Evolutionary conservation across 64 coral and sea anemone genomes (phyloP).

Genomic region (Pocillopora damicornis): DNA sequence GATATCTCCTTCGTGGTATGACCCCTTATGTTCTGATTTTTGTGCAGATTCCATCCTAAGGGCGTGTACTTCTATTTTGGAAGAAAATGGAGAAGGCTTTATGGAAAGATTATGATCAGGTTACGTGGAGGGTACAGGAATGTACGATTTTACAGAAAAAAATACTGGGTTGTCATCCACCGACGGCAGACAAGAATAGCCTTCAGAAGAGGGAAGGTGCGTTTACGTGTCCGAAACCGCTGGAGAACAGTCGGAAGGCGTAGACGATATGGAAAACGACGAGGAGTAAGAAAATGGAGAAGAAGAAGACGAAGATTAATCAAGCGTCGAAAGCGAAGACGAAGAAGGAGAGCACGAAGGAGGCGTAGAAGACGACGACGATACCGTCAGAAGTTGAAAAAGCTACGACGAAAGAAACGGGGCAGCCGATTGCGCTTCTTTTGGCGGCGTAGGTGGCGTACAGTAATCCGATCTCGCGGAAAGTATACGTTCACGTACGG

Average conservation of each 20-base stretch:
- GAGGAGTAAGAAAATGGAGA: neutral
- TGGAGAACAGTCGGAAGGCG: neutral
- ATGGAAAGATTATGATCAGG: neutral
- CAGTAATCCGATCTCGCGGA: neutral
- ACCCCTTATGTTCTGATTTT: too few relatives aligned
- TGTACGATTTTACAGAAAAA: neutral
- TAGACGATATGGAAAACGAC: neutral
- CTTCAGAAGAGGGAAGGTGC: neutral
- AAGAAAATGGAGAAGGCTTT: neutral
- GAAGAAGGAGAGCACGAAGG: neutral
- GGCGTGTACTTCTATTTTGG: neutral
- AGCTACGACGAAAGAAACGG: neutral
- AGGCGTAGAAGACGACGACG: neutral
- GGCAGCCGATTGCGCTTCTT: neutral
- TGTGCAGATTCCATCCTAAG: neutral
- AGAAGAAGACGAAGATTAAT: conserved; percentile 6
- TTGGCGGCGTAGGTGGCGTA: neutral
- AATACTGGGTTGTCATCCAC: neutral
- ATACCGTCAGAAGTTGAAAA: neutral
- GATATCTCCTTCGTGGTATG: too few relatives aligned
- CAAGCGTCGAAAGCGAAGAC: neutral
- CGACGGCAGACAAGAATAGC: neutral
- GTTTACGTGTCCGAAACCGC: neutral
- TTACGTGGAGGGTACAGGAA: neutral
- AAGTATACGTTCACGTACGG: neutral